phyloP scores from a whole-genome alignment of 2,113 vertebrate genomes.

The Lepus europaeus region DNA sequence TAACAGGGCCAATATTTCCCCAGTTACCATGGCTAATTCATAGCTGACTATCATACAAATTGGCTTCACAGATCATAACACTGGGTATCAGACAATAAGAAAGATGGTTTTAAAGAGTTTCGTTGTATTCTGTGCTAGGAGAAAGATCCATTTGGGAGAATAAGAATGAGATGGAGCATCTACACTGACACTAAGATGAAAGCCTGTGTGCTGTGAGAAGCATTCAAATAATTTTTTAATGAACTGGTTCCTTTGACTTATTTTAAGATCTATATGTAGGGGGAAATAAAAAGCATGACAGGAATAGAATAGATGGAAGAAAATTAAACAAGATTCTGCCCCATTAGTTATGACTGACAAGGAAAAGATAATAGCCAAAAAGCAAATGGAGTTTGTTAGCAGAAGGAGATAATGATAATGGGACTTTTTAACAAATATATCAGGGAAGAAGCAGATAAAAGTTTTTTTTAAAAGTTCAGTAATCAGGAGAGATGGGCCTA shows the following conservation, averaged over 20 bases:
- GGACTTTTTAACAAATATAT: slow-evolving; percentile 67
- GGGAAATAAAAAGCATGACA: slow-evolving; percentile 68
- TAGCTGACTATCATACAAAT: slow-evolving; percentile 65
- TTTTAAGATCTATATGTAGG: slow-evolving; percentile 74
- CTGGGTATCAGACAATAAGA: slow-evolving; percentile 50
- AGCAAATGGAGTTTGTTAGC: slow-evolving; percentile 76
- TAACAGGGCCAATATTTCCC: slow-evolving; percentile 56
- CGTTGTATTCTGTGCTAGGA: slow-evolving; percentile 41
- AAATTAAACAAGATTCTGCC: slow-evolving; percentile 74
- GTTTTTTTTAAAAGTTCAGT: slow-evolving; percentile 59
- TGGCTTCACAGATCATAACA: slow-evolving; percentile 66
- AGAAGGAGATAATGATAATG: slow-evolving; percentile 74
- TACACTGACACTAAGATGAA: slow-evolving; percentile 57
- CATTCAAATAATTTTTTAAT: slow-evolving; percentile 82
- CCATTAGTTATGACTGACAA: slow-evolving; percentile 81
- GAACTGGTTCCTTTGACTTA: slow-evolving; percentile 77
- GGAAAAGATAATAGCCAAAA: slow-evolving; percentile 77
- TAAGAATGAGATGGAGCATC: slow-evolving; percentile 65
- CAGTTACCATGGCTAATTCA: slow-evolving; percentile 68
- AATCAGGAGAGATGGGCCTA: slow-evolving; percentile 29
- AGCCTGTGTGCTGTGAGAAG: slow-evolving; percentile 66
- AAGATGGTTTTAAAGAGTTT: slow-evolving; percentile 68
- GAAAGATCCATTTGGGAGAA: slow-evolving; percentile 59
- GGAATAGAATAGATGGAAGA: slow-evolving; percentile 68
- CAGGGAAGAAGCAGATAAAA: slow-evolving; percentile 64